Evolutionary conservation across 2,797 vertebrate species (phyloP), one percentile per base, ranked within the genome.

Genomic region (Silurus aristotelis): DNA sequence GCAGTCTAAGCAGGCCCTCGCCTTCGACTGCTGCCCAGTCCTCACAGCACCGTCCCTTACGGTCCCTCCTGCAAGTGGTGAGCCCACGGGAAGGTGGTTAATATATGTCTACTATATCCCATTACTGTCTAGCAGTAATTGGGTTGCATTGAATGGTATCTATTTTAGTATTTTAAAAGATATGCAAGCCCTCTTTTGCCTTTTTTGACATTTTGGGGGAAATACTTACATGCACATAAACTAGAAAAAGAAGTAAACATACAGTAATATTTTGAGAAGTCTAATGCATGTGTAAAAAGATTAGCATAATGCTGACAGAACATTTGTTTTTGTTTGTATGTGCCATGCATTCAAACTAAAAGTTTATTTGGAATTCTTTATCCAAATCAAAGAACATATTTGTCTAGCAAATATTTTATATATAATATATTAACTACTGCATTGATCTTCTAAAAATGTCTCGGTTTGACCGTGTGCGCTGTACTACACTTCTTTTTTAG

Each of bases 401-500:
- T 56, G 25, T 70, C 9, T 56, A 3, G 12, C 25, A 19, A 43
- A 27, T 58, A 56, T 70, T 52, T 19, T 67, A 58, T 22, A 48
- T n/a, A 20, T 72, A 17, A 27, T 31, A 31, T 31, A 27, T 27
- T 27, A 31, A 31, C 31, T 31, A 31, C 31, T 31, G 55, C 4
- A 20, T 15, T 31, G 52, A 20, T 77, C 0, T 9, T 38, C 38
- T 38, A 38, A 58, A 38, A 58, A 58, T 56, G 52, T 10, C 52
- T 2, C 20, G 25, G 55, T 17, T 56, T 5, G 25, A 76, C 68
- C 25, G 48, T 22, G 9, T 48, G 20, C 15, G 9, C 48, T 52
- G 7, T 12, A 76, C 55, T 20, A 38, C 17, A 19, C 25, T 20
- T 60, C 27, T 61, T 56, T 19, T 56, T 77, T 75, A 98, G 97